phyloP scores from a whole-genome alignment of 2,888 invertebrate genomes.

The Pandemis corylana region DNA sequence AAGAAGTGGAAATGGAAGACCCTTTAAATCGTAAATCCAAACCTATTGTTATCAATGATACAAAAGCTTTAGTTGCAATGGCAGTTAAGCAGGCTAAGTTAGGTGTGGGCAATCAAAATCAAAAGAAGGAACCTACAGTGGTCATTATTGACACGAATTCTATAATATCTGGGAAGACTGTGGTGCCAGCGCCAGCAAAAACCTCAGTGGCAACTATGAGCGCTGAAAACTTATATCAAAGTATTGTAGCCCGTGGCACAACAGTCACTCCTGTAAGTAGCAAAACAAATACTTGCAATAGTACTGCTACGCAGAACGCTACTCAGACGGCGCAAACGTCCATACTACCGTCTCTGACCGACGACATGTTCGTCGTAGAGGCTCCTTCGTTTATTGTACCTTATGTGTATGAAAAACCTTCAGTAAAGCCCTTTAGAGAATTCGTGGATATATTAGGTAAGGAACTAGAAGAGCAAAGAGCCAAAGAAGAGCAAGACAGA shows the following conservation, averaged over 20 bases:
- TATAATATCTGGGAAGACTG: constrained; percentile 86
- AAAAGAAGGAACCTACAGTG: constrained; percentile 89
- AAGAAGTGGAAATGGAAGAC: constrained; percentile 86
- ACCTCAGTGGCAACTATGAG: constrained; percentile 79
- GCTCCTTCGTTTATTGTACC: constrained; percentile 97
- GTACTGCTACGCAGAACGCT: constrained; percentile 63
- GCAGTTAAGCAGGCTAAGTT: constrained; percentile 82
- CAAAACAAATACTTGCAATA: constrained; percentile 52
- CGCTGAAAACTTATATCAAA: constrained; percentile 87
- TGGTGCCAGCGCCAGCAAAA: constrained; percentile 76
- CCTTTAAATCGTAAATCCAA: constrained; percentile 71
- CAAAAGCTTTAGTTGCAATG: constrained; percentile 88
- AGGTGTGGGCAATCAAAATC: constrained; percentile 52
- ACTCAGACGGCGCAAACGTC: constrained; percentile 83
- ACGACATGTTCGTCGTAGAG: constrained; percentile 96
- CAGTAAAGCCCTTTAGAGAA: constrained; percentile 90
- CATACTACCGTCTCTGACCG: constrained; percentile 92
- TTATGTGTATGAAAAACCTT: constrained; percentile 96
- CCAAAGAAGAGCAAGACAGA: constrained; percentile 80
- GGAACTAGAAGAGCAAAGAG: constrained; percentile 86
- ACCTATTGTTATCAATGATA: constrained; percentile 88
- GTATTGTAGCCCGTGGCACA: constrained; percentile 72
- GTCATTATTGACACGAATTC: constrained; percentile 93
- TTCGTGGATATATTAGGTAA: constrained; percentile 87
- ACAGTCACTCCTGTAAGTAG: constrained; percentile 70